Evolutionary conservation across 2,113 vertebrate species (phyloP).

Genomic region (Callorhinus ursinus): DNA sequence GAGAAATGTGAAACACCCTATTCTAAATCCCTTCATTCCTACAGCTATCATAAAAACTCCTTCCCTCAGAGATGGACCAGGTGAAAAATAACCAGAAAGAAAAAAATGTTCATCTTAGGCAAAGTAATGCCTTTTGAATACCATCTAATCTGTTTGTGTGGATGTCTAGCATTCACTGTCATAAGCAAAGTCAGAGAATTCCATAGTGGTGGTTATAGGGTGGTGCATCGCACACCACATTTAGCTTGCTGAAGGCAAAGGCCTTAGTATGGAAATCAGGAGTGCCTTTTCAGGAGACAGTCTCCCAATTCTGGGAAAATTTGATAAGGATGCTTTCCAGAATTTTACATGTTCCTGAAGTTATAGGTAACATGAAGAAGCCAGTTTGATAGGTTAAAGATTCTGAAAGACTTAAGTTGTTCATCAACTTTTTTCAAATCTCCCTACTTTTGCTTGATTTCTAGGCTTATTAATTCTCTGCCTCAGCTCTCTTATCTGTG

Average conservation of each 20-base stretch:
- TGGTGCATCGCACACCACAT: accelerated
- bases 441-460: neutral
- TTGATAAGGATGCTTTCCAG: neutral
- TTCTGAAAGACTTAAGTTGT: neutral
- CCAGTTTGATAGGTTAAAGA: neutral
- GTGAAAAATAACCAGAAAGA: neutral
- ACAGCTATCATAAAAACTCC: neutral
- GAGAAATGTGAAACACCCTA: neutral
- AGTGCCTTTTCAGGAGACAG: neutral
- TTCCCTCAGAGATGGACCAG: neutral
- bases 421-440: neutral
- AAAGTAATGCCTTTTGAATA: neutral
- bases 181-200: neutral
- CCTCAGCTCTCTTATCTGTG: neutral
- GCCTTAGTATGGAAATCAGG: neutral
- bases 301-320: neutral
- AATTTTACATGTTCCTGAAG: neutral
- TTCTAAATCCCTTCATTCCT: neutral
- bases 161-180: neutral
- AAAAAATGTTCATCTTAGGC: neutral
- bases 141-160: neutral
- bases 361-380: neutral
- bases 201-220: neutral
- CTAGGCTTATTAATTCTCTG: neutral
- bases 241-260: neutral